phyloP scores from a whole-genome alignment of 2,797 vertebrate species.

The Phoxinus dragarum region DNA sequence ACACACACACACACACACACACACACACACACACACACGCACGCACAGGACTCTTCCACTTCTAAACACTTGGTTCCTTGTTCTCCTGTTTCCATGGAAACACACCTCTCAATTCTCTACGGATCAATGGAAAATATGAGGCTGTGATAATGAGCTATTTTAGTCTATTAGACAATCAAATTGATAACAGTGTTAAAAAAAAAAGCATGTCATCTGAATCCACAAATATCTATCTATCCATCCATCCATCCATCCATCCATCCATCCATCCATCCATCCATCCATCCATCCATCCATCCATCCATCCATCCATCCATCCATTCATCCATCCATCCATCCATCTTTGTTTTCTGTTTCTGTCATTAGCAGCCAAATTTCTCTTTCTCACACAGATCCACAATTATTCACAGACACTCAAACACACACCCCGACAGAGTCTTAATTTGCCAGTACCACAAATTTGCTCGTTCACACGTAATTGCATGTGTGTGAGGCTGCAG shows the following conservation, averaged over 20 bases:
- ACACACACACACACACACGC: constrained; percentile 4
- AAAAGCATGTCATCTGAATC: background rate
- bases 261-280: too few species aligned
- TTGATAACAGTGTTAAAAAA: constrained; percentile 35
- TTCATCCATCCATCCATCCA: background rate
- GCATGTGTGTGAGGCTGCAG: constrained; percentile 19
- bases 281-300: too few species aligned
- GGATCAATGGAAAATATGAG: constrained; percentile 65
- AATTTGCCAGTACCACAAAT: constrained; percentile 17
- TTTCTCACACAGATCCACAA: constrained; percentile 20
- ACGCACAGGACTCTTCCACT: constrained; percentile 44
- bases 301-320: background rate
- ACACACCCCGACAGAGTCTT: constrained; percentile 15
- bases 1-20: constrained; percentile 8
- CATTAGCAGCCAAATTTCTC: background rate
- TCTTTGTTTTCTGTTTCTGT: background rate
- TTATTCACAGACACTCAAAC: constrained; percentile 19
- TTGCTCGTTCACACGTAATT: constrained; percentile 44
- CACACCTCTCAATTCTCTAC: constrained; percentile 63
- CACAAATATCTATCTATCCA: background rate
- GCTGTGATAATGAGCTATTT: constrained; percentile 65
- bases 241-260: background rate
- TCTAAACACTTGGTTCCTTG: constrained; percentile 61
- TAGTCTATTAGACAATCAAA: constrained; percentile 67
- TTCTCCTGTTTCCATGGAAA: constrained; percentile 79